phyloP scores from a whole-genome alignment of 2,113 vertebrate species.

The Ramphastos sulfuratus region DNA sequence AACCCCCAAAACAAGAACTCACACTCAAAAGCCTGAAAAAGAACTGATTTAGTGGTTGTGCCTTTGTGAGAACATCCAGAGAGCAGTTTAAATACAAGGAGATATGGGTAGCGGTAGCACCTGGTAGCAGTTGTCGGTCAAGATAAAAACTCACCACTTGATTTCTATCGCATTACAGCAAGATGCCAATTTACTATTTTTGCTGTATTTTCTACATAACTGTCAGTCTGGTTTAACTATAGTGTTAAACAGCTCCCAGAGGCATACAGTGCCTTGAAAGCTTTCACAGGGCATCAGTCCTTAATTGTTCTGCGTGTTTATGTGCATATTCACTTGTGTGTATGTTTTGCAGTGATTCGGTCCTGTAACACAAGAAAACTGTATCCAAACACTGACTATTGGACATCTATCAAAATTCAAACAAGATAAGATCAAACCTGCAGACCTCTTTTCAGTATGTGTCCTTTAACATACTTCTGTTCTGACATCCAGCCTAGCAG shows the following conservation, averaged over 20 bases:
- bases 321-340: fast-evolving
- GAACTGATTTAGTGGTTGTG: background rate
- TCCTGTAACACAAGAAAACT: background rate
- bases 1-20: no score
- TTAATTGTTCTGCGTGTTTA: background rate
- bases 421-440: background rate
- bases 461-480: background rate
- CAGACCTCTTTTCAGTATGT: background rate
- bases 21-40: background rate
- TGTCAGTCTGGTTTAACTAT: background rate
- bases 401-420: background rate
- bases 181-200: background rate
- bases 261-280: background rate
- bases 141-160: background rate
- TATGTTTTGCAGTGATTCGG: background rate
- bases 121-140: background rate
- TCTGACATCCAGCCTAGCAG: background rate
- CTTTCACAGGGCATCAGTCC: background rate
- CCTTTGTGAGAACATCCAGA: background rate
- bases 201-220: background rate
- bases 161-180: background rate
- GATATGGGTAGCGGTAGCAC: fast-evolving
- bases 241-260: background rate
- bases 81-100: background rate
- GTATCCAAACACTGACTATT: background rate